phyloP scores from a whole-genome alignment of 2,113 vertebrate species.

The Echinops telfairi region DNA sequence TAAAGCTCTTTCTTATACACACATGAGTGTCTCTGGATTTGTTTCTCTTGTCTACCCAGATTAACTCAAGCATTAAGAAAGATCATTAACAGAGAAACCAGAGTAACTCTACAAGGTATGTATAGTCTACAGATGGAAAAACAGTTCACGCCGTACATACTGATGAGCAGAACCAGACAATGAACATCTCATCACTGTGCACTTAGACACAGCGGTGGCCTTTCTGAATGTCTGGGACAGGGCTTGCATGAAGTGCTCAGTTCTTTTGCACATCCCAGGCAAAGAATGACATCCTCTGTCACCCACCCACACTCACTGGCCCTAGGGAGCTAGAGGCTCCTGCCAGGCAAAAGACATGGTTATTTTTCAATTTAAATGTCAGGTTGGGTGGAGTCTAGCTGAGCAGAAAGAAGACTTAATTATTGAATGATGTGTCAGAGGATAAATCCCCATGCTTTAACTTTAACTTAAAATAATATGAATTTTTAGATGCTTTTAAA shows the following conservation, averaged over 20 bases:
- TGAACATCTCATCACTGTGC: accelerated
- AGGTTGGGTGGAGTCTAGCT: neutral
- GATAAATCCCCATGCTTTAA: neutral
- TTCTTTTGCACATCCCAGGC: accelerated
- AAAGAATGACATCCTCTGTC: neutral
- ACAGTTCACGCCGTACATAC: accelerated
- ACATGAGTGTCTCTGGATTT: no score
- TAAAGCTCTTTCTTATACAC: no score
- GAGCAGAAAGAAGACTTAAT: slow-evolving; percentile 3
- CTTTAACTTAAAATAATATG: neutral
- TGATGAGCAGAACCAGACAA: neutral
- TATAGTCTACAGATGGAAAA: neutral
- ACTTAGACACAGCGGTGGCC: accelerated
- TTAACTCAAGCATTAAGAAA: slow-evolving; percentile 86
- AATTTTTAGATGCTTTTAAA: slow-evolving; percentile 32
- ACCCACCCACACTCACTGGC: accelerated
- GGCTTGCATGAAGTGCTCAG: accelerated
- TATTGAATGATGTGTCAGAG: neutral
- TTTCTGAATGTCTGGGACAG: neutral
- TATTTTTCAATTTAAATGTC: neutral
- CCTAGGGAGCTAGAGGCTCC: neutral
- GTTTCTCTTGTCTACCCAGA: no score
- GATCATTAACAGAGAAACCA: slow-evolving; percentile 84
- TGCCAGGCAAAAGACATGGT: neutral
- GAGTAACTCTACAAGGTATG: neutral